phyloP scores from a whole-genome alignment of 2,888 invertebrate species.

The Miltochrista miniata region DNA sequence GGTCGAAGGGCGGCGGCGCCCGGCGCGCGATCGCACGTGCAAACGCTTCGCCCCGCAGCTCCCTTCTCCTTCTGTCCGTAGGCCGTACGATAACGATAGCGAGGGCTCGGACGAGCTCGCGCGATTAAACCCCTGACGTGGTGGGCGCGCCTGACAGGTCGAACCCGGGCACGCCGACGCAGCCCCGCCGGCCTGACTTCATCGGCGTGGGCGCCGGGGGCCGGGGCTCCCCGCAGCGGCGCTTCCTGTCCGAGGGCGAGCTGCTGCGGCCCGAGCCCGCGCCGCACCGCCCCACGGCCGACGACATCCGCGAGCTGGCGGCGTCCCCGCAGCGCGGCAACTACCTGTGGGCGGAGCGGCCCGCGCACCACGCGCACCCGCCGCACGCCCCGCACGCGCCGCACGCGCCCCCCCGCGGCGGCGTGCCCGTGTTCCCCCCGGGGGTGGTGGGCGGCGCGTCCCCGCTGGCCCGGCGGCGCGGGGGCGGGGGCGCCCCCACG shows the following conservation, averaged over 20 bases:
- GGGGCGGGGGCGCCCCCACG: constrained; percentile 79
- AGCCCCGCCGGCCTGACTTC: constrained; percentile 94
- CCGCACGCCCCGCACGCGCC: constrained; percentile 20
- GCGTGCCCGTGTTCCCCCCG: constrained; percentile 68
- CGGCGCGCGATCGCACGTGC: constrained; percentile 66
- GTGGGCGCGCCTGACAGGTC: constrained; percentile 87
- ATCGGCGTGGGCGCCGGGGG: constrained; percentile 87
- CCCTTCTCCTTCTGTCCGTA: constrained; percentile 83
- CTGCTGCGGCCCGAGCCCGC: constrained; percentile 88
- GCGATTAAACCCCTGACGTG: constrained; percentile 82
- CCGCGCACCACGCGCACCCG: constrained; percentile 58
- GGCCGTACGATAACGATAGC: constrained; percentile 82
- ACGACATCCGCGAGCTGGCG: constrained; percentile 94
- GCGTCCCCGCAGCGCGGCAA: constrained; percentile 91
- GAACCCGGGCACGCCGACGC: constrained; percentile 96
- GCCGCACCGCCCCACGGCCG: constrained; percentile 84
- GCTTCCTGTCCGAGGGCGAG: constrained; percentile 93
- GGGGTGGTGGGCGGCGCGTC: constrained; percentile 42
- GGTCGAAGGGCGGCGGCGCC: constrained; percentile 50
- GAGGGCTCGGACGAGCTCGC: constrained; percentile 82
- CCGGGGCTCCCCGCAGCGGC: constrained; percentile 87
- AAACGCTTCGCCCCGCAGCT: constrained; percentile 81
- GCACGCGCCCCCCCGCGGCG: constrained; percentile 40
- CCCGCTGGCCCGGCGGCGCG: constrained; percentile 60
- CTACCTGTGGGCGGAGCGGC: constrained; percentile 80